phyloP scores from a whole-genome alignment of 23 tunicate genomes.

The Styela plicata region DNA sequence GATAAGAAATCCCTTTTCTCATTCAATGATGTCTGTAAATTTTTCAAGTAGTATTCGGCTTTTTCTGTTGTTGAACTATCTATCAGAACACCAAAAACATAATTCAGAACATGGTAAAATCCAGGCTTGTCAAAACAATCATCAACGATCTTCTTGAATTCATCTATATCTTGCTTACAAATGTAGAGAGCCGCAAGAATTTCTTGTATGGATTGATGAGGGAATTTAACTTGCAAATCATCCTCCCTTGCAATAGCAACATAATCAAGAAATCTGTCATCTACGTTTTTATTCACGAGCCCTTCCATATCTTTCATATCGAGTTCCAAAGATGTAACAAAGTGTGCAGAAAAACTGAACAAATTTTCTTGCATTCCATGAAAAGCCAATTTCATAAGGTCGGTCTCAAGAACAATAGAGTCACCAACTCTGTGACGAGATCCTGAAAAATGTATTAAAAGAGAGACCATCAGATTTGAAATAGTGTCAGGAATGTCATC shows the following conservation, averaged over 20 bases:
- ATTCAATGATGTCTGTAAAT: too few species aligned
- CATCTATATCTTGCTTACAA: background rate
- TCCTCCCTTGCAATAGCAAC: background rate
- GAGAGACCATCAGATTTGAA: background rate
- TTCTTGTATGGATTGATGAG: background rate
- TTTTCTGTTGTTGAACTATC: background rate
- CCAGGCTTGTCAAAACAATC: background rate
- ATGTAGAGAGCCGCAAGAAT: conserved; percentile 1
- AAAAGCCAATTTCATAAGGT: background rate
- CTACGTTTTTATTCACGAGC: background rate
- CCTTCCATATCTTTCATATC: background rate
- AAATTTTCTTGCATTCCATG: background rate
- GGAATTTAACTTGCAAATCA: background rate
- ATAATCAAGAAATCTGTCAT: background rate
- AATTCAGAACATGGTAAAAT: background rate
- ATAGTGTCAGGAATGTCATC: background rate
- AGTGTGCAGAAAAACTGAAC: background rate
- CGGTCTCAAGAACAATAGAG: background rate
- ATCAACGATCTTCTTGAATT: background rate
- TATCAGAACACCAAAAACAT: background rate
- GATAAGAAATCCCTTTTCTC: background rate
- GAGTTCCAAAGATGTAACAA: background rate
- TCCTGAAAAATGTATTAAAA: background rate
- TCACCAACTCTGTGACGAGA: background rate
- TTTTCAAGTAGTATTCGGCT: background rate